Conservation (phyloP, 2,888 invertebrate species). For the Osedax fenrisi region DNA sequence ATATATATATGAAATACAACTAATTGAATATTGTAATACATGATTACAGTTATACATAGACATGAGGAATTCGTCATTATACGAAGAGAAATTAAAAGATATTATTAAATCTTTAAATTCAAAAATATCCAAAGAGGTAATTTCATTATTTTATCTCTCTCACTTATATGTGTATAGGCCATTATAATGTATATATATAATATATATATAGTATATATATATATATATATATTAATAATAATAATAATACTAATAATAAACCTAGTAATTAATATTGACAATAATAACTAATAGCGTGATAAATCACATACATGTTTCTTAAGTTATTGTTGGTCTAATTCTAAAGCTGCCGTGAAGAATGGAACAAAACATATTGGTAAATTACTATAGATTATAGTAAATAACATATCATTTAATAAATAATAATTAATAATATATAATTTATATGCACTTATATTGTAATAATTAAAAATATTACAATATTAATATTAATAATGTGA, state of each 20-base stretch:
- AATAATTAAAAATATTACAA: background rate
- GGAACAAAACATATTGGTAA: slow-evolving; percentile 36
- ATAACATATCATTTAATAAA: background rate
- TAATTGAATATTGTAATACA: too few relatives aligned
- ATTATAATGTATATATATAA: too few relatives aligned
- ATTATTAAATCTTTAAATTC: background rate
- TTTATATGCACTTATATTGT: background rate
- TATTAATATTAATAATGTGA: too few relatives aligned
- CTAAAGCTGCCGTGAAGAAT: slow-evolving; percentile 41
- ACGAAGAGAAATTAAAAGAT: background rate
- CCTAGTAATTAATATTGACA: too few relatives aligned
- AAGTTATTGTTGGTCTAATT: slow-evolving; percentile 49
- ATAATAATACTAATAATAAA: too few relatives aligned
- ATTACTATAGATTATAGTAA: too few relatives aligned
- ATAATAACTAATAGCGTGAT: background rate
- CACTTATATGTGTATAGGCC: too few relatives aligned
- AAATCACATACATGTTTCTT: slow-evolving; percentile 39
- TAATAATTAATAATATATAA: background rate
- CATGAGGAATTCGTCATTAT: background rate
- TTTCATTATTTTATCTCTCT: too few relatives aligned
- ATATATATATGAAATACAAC: too few relatives aligned
- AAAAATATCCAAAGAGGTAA: background rate
- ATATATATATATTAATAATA: too few relatives aligned
- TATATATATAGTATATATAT: too few relatives aligned
- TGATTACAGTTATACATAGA: background rate